phyloP scores from a whole-genome alignment of 2,888 invertebrate genomes.

The Corythucha ciliata region DNA sequence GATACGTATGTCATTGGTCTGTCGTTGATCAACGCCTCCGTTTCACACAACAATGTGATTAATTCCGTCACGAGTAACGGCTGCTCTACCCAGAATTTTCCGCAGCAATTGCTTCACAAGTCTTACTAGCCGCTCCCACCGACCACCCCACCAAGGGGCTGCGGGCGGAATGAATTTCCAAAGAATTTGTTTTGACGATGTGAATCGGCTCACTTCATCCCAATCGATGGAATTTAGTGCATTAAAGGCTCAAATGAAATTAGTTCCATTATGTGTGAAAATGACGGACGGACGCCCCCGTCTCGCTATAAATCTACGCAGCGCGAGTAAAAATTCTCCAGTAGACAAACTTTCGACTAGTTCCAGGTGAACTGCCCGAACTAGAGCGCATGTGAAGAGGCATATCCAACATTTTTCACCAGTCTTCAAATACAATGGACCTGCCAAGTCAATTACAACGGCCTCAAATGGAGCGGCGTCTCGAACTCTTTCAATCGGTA shows the following conservation, averaged over 20 bases:
- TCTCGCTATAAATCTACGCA: constrained; percentile 39
- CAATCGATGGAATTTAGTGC: constrained; percentile 47
- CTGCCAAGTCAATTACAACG: constrained; percentile 40
- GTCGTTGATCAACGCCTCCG: constrained; percentile 17
- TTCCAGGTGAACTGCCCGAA: constrained; percentile 41
- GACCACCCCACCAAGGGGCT: constrained; percentile 30
- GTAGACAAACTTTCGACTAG: constrained; percentile 37
- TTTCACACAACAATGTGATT: too few species aligned
- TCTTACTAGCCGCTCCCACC: constrained; percentile 37
- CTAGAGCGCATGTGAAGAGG: constrained; percentile 41
- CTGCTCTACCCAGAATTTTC: constrained; percentile 22
- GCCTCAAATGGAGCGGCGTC: constrained; percentile 37
- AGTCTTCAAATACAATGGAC: constrained; percentile 37
- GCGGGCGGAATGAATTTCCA: constrained; percentile 39
- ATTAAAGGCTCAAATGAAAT: constrained; percentile 40
- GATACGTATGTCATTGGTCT: constrained; percentile 25
- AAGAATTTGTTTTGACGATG: constrained; percentile 29
- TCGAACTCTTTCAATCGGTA: constrained; percentile 37
- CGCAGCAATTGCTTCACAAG: constrained; percentile 22
- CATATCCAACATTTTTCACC: constrained; percentile 37
- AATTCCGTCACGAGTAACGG: too few species aligned
- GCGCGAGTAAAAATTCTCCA: constrained; percentile 36
- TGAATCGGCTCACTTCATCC: constrained; percentile 37
- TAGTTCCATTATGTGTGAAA: constrained; percentile 41
- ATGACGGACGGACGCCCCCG: constrained; percentile 38